Base-by-base conservation (phyloP, 2,888 invertebrate genomes). In the Drosophila infuscata region DNA sequence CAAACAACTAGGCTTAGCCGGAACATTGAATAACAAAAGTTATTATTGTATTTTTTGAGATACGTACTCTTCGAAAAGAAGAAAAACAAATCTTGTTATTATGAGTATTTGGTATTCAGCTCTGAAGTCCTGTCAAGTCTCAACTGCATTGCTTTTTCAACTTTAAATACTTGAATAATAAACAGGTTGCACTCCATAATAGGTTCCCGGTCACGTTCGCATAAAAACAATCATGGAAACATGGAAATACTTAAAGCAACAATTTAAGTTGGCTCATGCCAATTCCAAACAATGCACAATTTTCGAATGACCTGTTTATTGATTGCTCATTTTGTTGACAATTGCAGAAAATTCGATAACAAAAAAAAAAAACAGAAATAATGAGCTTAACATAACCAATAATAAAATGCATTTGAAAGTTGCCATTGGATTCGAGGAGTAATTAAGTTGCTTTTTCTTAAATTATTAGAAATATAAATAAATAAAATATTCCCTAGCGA, bases 331-430 rank as follows among this genome's bases (percentile, higher is more conserved):
- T 76, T 57, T 38, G 38, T 62, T 68, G 60, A 51, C 59, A 61
- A 57, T 51, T 51, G 70, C 56, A 51, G 49, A 36, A 78, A 65
- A 57, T 51, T 56, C 57, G 48, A 43, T 43, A 60, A 54, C 35
- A 70, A 64, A 71, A 69, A 64, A 71, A 69, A 59, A 71, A 25
- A 57, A 71, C 70, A 70, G 41, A 66, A 77, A 81, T 68, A 64
- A 78, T 59, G 51, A 73, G 61, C 74, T 77, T 66, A 76, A 62
- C 67, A 66, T 61, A 51, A 59, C 64, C 70, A 83, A 89, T 86
- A 83, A 83, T 81, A 70, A 68, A 71, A 41, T 64, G 62, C 6
- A 46, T 62, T 62, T 30, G 41, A 29, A 20, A 41, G 20, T 1
- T 33, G 29, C 20, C 33, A 53, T 6, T 61, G 48, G 30, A 20